These are phyloP conservation scores for Morpho deidamia DNA, from an alignment of 2,888 invertebrate species.

Conservation along the genomic window DNA sequence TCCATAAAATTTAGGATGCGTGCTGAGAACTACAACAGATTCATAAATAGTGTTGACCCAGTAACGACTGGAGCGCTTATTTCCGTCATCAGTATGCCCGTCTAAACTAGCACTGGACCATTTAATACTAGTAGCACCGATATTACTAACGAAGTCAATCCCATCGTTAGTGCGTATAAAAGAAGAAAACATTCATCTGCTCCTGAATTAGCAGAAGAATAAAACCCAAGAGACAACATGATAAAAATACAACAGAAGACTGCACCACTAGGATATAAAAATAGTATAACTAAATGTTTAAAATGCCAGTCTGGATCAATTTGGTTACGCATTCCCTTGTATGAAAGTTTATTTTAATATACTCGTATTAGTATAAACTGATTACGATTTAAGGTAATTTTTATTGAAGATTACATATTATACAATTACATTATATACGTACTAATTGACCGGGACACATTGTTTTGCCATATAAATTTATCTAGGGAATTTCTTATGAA, in stretches of 20 bases:
- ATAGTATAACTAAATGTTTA: not conserved
- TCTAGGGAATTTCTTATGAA: no score
- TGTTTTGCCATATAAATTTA: no score
- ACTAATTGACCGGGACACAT: no score
- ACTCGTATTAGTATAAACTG: no score
- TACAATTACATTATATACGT: no score
- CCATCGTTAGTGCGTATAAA: conserved; percentile 17
- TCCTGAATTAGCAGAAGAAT: conserved; percentile 14
- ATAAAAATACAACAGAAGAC: conserved; percentile 19
- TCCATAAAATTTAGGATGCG: conserved; percentile 57
- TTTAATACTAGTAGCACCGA: conserved; percentile 36
- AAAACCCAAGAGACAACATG: conserved; percentile 17
- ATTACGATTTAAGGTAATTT: no score
- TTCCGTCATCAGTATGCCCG: conserved; percentile 67
- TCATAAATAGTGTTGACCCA: conserved; percentile 76
- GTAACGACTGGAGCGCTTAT: conserved; percentile 73
- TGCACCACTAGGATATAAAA: conserved; percentile 9
- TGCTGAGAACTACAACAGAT: conserved; percentile 59
- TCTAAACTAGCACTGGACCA: conserved; percentile 38
- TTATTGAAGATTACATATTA: no score
- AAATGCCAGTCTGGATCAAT: not conserved
- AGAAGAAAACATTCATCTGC: conserved; percentile 15
- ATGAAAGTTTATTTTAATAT: no score
- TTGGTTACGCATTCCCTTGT: not conserved
- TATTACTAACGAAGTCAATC: conserved; percentile 32